Evolutionary conservation across 1,140 invertebrate genomes (phyloP), one percentile per base, ranked within the genome.

Genomic region (Drosophila fuyamai): DNA sequence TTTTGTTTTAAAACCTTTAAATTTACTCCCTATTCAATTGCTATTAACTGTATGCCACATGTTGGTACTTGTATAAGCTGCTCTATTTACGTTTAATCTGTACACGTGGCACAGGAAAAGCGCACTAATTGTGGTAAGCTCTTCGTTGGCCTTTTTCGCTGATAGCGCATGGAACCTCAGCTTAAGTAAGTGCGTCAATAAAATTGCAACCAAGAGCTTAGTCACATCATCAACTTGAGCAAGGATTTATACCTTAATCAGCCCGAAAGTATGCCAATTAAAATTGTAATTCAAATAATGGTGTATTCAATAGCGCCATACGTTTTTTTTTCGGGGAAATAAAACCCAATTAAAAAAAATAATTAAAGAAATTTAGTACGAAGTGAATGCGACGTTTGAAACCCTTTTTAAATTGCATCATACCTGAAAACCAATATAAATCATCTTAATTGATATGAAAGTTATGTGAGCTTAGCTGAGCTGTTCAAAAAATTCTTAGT

Each of bases 61-160:
- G 18, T n/a, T 48, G 1, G 0, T 32, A 32, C 29, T 27, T 60
- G 14, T 10, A 18, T 54, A 50, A 60, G 57, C 32, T 4, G 58
- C 10, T 61, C 13, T 41, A 16, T 40, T 32, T 29, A 18, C 14
- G 41, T n/a, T 35, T 57, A 62, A 62, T 12, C 59, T 5, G 23
- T 40, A 40, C 35, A 16, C 23, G 23, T 57, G 58, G 58, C 16
- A 9, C 56, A 18, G 43, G 16, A 58, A 58, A 35, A 50, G 14
- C 29, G 29, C 46, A 12, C 59, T 57, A 61, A 61, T 61, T 57
- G 51, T 57, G 59, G 51, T 58, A 62, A 57, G 53, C 53, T 57
- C 32, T 41, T 61, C 23, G 9, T n/a, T 41, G 50, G 18, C n/a
- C 10, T 18, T 29, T 40, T 40, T 27, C 4, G 6, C 4, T 18